Evolutionary conservation across 2,888 invertebrate species (phyloP), one percentile per base, ranked within the genome.

Genomic region (Biston stratarius): DNA sequence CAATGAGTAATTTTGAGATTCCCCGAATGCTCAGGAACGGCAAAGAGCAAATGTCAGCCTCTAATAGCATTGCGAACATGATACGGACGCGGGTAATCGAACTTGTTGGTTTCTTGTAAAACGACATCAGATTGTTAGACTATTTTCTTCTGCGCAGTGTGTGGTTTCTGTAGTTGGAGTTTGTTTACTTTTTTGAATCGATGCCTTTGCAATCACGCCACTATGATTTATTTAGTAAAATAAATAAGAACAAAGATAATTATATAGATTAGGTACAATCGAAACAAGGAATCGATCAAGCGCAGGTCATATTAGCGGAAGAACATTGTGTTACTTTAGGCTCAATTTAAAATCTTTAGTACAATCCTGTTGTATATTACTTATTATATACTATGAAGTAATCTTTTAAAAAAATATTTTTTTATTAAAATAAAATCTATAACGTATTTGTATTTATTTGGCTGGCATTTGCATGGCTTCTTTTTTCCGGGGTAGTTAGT

Each of bases 1-100:
- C 80, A 89, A 93, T 91, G 91, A 91, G 92, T 92, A 92, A 92
- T 92, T 92, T 91, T 87, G 83, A 91, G 90, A 92, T 94, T 90
- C 94, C 81, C 83, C 83, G 85, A 91, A 92, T 90, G 88, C 84
- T 74, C 80, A 79, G 79, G 80, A 83, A 81, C 83, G 75, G 76
- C 76, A 84, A 84, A 84, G 90, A 87, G 89, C 88, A 87, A 92
- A 92, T 90, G 91, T 90, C 91, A 88, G 87, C 87, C 81, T 81
- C 86, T 91, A 93, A 92, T 92, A 87, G 90, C 91, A 90, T 90
- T 89, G 85, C 86, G 79, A 85, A 84, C 89, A 87, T 88, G 86
- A 86, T 87, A 84, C 83, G 84, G 78, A 83, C 83, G 80, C 83
- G 80, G 75, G 87, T 86, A 87, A 89, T 89, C 85, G 85, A 86